These are phyloP conservation scores for Teleopsis dalmanni DNA, from an alignment of 1,140 invertebrate species.

Conservation along the genomic window DNA sequence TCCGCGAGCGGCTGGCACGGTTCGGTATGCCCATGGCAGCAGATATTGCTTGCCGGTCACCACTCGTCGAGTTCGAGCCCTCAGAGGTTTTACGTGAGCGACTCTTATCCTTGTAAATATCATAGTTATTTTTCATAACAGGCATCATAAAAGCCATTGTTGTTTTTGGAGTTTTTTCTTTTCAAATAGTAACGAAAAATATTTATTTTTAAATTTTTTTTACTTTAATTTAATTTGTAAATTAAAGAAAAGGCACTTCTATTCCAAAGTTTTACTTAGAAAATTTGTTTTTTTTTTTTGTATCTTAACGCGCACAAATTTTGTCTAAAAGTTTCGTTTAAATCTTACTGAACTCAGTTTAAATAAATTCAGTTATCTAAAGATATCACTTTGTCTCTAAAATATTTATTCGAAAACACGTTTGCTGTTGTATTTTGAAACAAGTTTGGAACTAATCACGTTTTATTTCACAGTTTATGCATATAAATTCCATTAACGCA, in stretches of 20 bases:
- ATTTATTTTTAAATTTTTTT: neutral
- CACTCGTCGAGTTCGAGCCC: slow-evolving; percentile 46
- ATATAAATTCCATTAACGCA: too few species aligned
- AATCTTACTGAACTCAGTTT: too few species aligned
- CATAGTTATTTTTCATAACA: slow-evolving; percentile 85
- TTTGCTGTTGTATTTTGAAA: too few species aligned
- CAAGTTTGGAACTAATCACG: too few species aligned
- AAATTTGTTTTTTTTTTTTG: too few species aligned
- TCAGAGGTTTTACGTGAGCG: slow-evolving; percentile 65
- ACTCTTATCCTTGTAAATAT: slow-evolving; percentile 82
- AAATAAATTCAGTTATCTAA: too few species aligned
- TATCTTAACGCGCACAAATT: too few species aligned
- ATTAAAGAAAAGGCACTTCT: slow-evolving; percentile 12
- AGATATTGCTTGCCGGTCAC: slow-evolving; percentile 42
- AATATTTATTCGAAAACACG: too few species aligned
- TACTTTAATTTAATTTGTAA: neutral
- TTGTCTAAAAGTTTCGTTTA: too few species aligned
- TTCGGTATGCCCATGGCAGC: slow-evolving; percentile 24
- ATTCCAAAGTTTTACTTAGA: too few species aligned
- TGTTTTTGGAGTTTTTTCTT: neutral
- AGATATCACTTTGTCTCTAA: too few species aligned
- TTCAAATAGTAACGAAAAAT: slow-evolving; percentile 1
- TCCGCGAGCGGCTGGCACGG: slow-evolving; percentile 54
- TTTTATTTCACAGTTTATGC: too few species aligned
- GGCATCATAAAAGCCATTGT: slow-evolving; percentile 89